phyloP scores from a whole-genome alignment of 2,113 vertebrate genomes.

The Phalacrocorax brasilianus region DNA sequence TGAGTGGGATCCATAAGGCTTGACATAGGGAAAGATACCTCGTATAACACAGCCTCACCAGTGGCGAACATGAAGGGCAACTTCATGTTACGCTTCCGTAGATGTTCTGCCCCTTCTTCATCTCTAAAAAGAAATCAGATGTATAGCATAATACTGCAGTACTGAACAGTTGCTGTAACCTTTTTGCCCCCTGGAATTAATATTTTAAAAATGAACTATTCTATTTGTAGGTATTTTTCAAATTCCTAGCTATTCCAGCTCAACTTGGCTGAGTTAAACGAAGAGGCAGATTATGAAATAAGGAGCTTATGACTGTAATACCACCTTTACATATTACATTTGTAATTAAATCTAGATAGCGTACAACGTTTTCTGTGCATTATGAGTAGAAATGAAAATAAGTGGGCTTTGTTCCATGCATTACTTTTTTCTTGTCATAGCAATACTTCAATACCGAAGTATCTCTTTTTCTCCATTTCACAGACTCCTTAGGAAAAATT shows the following conservation, averaged over 20 bases:
- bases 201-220: background rate
- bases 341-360: conserved; percentile 45
- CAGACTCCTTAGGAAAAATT: background rate
- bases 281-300: conserved; percentile 46
- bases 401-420: background rate
- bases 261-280: conserved; percentile 13
- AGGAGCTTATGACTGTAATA: conserved; percentile 47
- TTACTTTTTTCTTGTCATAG: background rate
- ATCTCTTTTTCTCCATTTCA: background rate
- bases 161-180: background rate
- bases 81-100: conserved; percentile 76
- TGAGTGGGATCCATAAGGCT: conserved; percentile 59
- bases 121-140: conserved; percentile 72
- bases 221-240: conserved; percentile 26
- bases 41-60: conserved; percentile 84
- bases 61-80: conserved; percentile 84
- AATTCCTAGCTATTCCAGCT: conserved; percentile 34
- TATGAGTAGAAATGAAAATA: conserved; percentile 2
- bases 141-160: background rate
- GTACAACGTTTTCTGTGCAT: background rate
- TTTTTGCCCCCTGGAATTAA: background rate
- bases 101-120: conserved; percentile 83
- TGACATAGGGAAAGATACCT: conserved; percentile 60
- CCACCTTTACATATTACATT: conserved; percentile 28
- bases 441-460: background rate